phyloP scores from a whole-genome alignment of 1,140 invertebrate genomes.

The Ylistrum balloti region DNA sequence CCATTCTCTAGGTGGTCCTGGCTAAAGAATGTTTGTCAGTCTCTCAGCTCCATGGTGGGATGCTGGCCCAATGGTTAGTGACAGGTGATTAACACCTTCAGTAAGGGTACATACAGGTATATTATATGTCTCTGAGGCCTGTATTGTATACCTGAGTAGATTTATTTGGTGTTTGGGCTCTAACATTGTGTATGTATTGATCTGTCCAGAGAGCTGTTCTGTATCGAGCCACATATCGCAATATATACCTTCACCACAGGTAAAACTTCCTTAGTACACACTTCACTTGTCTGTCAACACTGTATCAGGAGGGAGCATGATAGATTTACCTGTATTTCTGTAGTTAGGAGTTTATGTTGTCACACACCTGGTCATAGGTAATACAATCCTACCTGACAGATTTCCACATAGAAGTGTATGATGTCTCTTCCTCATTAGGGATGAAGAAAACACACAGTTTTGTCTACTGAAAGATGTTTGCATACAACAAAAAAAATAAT shows the following conservation, averaged over 20 bases:
- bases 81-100: conserved; percentile 10
- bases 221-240: too few species aligned
- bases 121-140: not conserved
- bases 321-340: not conserved
- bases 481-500: not conserved
- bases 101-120: not conserved
- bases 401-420: not conserved
- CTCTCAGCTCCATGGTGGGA: not conserved
- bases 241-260: not conserved
- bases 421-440: not conserved
- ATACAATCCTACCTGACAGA: not conserved
- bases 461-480: not conserved
- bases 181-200: conserved; percentile 7
- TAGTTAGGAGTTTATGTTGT: not conserved
- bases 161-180: not conserved
- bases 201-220: not conserved
- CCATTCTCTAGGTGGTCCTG: too few species aligned
- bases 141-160: not conserved
- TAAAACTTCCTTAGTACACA: not conserved
- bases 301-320: not conserved
- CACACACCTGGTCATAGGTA: conserved; percentile 21
- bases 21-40: too few species aligned
- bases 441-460: not conserved
- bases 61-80: not conserved
- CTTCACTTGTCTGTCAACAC: not conserved